Percentiles rank a stretch among this genome's conserved stretches.
Evolutionary conservation across 2,888 invertebrate species (phyloP).

Genomic region (Podabrus alpinus): DNA sequence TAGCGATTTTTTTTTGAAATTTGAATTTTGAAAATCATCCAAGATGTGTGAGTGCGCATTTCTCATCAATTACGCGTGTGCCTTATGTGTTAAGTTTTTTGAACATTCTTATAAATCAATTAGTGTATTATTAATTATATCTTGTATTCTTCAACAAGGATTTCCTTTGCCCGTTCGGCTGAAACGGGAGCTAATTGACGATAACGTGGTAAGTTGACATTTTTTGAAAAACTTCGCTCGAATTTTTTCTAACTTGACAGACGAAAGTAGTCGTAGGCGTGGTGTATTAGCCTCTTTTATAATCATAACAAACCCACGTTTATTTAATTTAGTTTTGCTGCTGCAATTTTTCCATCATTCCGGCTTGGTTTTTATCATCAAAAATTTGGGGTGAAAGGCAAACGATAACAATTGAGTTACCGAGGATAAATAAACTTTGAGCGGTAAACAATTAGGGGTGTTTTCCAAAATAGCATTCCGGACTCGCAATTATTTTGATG

Average conservation of each 20-base stretch:
- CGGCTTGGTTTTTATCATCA: not conserved
- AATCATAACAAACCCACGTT: not conserved
- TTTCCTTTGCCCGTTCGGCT: constrained; percentile 19
- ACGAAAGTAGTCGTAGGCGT: not conserved
- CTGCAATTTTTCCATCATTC: not conserved
- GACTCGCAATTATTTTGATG: not conserved
- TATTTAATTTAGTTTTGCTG: not conserved
- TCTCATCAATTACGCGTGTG: not conserved
- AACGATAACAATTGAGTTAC: not conserved
- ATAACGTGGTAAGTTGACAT: constrained; percentile 19
- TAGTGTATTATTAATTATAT: constrained; percentile 22
- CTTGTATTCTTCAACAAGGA: constrained; percentile 17
- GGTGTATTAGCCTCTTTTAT: not conserved
- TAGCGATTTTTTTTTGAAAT: not conserved
- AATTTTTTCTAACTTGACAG: not conserved
- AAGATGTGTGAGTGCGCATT: not conserved
- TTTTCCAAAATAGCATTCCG: not conserved
- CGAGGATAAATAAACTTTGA: not conserved
- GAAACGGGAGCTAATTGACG: constrained; percentile 24
- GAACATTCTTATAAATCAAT: constrained; percentile 13
- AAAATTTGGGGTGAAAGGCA: not conserved
- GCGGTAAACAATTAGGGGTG: not conserved
- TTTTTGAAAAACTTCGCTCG: not conserved
- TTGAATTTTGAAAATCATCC: not conserved
- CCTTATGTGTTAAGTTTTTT: not conserved